Evolutionary conservation across 2,113 vertebrate genomes (phyloP), one percentile per base, ranked within the genome.

Genomic region (Bufo gargarizans): DNA sequence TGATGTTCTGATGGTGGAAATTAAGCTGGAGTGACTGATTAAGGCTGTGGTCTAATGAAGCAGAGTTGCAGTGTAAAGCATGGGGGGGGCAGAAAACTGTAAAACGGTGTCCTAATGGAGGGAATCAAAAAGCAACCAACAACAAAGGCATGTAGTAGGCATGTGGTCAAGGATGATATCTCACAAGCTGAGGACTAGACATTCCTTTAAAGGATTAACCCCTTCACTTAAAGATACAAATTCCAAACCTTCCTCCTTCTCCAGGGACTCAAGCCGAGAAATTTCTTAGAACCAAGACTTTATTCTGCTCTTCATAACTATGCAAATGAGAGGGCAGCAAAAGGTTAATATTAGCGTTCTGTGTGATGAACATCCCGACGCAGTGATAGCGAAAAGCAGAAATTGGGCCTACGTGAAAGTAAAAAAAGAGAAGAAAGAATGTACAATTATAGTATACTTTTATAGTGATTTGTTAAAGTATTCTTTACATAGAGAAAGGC

Each of bases 341-440:
- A 12, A 76, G 72, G 74, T 80, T 58, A 81, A 82, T 47, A 47
- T 19, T 33, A 63, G 33, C 61, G 33, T 50, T 63, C 61, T 86
- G 56, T 77, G 33, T 49, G 55, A 77, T 77, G 22, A 50, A 22
- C 55, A 20, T 65, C 33, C 53, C 5, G 11, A 14, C 84, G 47
- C 33, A 61, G 22, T 17, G 10, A 63, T 86, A n/a, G 56, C 72
- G 49, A 86, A 77, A 77, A 86, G 84, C 84, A 65, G 20, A 86
- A 86, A 86, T 77, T 86, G 84, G 74, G 72, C 22, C 61, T 45
- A 77, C 72, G 63, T 77, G 10, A 86, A 86, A 77, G 43, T 45
- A 77, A 86, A 86, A 86, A 22, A 86, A 86, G 58, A 86, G 58
- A 58, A 17, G 58, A 50, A 19, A 86, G 69, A 55, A 86, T 86